phyloP scores from a whole-genome alignment of 2,797 vertebrate species.

The Spea hammondii region DNA sequence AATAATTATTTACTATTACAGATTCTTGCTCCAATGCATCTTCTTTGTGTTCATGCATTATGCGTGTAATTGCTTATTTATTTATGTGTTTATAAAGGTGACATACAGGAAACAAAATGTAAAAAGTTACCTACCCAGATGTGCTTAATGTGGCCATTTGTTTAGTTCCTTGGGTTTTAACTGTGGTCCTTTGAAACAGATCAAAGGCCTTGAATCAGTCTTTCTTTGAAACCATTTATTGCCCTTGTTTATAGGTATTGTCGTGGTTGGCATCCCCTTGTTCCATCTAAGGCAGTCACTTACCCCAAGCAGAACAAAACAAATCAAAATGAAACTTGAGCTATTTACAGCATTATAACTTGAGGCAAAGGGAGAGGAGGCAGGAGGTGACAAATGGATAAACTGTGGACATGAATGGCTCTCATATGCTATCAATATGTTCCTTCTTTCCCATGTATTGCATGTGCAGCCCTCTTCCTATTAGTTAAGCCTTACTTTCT shows the following conservation, averaged over 20 bases:
- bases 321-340: slow-evolving; percentile 33
- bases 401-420: slow-evolving; percentile 36
- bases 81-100: not conserved
- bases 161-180: not conserved
- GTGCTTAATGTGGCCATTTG: slow-evolving; percentile 26
- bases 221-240: slow-evolving; percentile 36
- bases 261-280: slow-evolving; percentile 34
- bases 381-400: slow-evolving; percentile 36
- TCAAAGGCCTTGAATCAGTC: slow-evolving; percentile 42
- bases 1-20: too few relatives aligned
- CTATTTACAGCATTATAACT: slow-evolving; percentile 43
- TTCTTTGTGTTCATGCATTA: too few relatives aligned
- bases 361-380: slow-evolving; percentile 26
- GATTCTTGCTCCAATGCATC: too few relatives aligned
- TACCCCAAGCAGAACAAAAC: slow-evolving; percentile 24
- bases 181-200: slow-evolving; percentile 31
- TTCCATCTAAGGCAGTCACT: slow-evolving; percentile 42
- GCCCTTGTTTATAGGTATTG: slow-evolving; percentile 32
- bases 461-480: slow-evolving; percentile 6
- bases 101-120: not conserved
- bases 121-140: slow-evolving; percentile 12
- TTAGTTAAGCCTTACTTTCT: not conserved
- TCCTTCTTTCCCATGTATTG: slow-evolving; percentile 29
- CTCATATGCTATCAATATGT: slow-evolving; percentile 35
- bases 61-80: too few relatives aligned